A percentile compares a stretch with the other conserved stretches of the same genome.
Conservation (phyloP, 2,888 invertebrate species). For the Cosmorhoe ocellata region DNA sequence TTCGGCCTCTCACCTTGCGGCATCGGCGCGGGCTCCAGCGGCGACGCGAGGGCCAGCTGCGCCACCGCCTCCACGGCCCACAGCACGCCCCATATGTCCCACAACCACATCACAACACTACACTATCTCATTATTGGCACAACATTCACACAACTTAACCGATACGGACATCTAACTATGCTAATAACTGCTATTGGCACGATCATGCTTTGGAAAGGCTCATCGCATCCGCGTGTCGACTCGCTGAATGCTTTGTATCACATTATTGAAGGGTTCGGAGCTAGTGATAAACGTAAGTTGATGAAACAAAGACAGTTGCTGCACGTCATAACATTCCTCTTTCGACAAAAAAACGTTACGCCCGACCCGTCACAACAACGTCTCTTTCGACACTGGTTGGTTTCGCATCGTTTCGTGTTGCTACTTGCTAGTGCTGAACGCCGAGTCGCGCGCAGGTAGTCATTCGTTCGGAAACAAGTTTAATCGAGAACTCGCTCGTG, state of each 20-base stretch:
- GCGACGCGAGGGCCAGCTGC: conserved; percentile 67
- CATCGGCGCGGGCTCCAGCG: conserved; percentile 68
- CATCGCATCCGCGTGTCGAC: conserved; percentile 58
- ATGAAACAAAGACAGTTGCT: conserved; percentile 77
- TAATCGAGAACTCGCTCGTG: conserved; percentile 22
- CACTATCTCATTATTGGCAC: conserved; percentile 83
- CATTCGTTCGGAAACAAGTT: conserved; percentile 32
- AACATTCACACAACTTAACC: conserved; percentile 79
- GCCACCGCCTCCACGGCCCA: conserved; percentile 70
- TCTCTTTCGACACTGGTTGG: conserved; percentile 52
- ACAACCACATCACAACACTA: conserved; percentile 81
- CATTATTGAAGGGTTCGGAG: conserved; percentile 60
- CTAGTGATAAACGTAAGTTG: conserved; percentile 60
- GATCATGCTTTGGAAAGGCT: conserved; percentile 76
- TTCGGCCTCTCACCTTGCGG: conserved; percentile 75
- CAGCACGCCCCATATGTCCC: conserved; percentile 80
- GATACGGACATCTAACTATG: conserved; percentile 78
- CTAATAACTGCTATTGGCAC: conserved; percentile 77
- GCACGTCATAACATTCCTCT: conserved; percentile 81
- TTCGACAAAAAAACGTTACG: conserved; percentile 47
- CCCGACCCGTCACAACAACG: conserved; percentile 48
- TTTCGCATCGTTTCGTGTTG: conserved; percentile 34
- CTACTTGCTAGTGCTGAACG: conserved; percentile 30
- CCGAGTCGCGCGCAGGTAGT: conserved; percentile 32
- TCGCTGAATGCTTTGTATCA: conserved; percentile 58